Conservation (phyloP, 2,797 vertebrate genomes). For the Siniperca undulata region DNA sequence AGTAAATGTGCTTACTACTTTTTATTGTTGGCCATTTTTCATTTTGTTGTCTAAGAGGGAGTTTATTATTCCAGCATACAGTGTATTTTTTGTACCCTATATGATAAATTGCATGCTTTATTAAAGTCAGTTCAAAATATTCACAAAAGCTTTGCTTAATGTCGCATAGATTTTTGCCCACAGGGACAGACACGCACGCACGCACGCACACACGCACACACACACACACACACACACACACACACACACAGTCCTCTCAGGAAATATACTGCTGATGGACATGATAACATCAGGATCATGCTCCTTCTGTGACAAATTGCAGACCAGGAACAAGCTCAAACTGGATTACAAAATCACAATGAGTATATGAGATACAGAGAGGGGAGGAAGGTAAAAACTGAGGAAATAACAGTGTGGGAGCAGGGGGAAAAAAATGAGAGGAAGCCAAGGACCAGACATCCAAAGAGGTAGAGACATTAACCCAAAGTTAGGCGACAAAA, state of each 20-base stretch:
- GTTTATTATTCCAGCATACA: not conserved
- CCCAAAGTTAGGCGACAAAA: constrained; percentile 47
- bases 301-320: constrained; percentile 73
- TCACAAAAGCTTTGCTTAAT: not conserved
- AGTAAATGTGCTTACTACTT: not conserved
- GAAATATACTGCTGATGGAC: constrained; percentile 73
- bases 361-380: constrained; percentile 37
- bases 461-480: constrained; percentile 48
- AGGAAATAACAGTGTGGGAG: constrained; percentile 26
- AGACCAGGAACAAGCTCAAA: constrained; percentile 70
- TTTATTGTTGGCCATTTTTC: not conserved
- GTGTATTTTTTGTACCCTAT: not conserved
- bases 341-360: constrained; percentile 64
- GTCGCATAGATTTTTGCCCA: not conserved
- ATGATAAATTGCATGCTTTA: not conserved
- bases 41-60: not conserved
- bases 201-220: constrained; percentile 23
- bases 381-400: constrained; percentile 34
- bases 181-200: not conserved
- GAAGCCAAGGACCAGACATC: constrained; percentile 34
- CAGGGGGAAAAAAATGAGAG: constrained; percentile 34
- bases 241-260: constrained; percentile 52
- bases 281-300: constrained; percentile 73
- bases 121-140: not conserved
- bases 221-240: constrained; percentile 23